Conservation (phyloP, 2,797 vertebrate species). For the Enteromius thamalakanensis region DNA sequence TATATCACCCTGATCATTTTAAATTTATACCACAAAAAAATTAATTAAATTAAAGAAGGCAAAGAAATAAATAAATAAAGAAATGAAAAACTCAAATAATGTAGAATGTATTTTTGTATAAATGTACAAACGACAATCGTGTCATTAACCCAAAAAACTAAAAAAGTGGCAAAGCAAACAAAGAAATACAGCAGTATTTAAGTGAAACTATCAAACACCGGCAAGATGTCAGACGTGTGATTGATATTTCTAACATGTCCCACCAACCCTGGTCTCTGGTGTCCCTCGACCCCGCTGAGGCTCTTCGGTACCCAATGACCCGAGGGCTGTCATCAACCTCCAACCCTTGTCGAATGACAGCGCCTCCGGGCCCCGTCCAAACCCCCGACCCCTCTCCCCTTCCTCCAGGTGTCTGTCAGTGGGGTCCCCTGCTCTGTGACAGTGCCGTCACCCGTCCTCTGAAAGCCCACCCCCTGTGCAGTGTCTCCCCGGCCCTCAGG, state of each 20-base stretch:
- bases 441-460: conserved; percentile 70
- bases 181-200: conserved; percentile 18
- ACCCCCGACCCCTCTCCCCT: conserved; percentile 69
- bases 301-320: conserved; percentile 66
- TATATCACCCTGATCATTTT: neutral
- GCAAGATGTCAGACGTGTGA: conserved; percentile 72
- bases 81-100: neutral
- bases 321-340: conserved; percentile 75
- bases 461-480: conserved; percentile 67
- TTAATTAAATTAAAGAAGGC: neutral
- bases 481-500: conserved; percentile 68
- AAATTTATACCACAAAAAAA: neutral
- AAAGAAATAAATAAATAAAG: no score
- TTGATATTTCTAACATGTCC: conserved; percentile 75
- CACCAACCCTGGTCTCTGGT: conserved; percentile 70
- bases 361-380: conserved; percentile 77
- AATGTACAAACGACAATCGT: neutral
- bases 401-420: conserved; percentile 82
- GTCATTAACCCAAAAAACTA: neutral
- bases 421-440: conserved; percentile 74
- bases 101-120: neutral
- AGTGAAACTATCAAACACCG: conserved; percentile 46
- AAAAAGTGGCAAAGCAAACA: neutral
- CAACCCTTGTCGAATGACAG: conserved; percentile 75
- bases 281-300: conserved; percentile 65